Conservation (phyloP, 2,797 vertebrate genomes). For the Hypotaenidia philippensis region DNA sequence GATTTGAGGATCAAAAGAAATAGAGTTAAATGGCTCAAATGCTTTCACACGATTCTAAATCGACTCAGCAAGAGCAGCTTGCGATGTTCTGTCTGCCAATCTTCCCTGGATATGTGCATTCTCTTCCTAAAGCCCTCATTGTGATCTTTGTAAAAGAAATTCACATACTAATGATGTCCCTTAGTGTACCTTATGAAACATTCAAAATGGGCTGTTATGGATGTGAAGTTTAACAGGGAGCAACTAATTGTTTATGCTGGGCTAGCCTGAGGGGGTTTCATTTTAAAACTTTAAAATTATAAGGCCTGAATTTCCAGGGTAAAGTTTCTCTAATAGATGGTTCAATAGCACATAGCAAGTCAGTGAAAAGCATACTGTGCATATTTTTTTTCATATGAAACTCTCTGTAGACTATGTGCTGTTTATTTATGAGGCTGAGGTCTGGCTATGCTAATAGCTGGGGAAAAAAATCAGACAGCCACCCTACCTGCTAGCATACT, state of each 20-base stretch:
- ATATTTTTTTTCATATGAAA: constrained; percentile 31
- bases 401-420: constrained; percentile 44
- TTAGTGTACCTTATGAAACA: constrained; percentile 71
- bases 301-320: constrained; percentile 61
- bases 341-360: constrained; percentile 38
- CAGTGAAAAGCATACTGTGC: constrained; percentile 56
- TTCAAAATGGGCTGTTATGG: constrained; percentile 61
- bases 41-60: constrained; percentile 65
- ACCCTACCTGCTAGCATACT: constrained; percentile 58
- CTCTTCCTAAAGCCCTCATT: constrained; percentile 57
- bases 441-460: constrained; percentile 61
- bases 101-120: constrained; percentile 53
- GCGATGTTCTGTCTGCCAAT: constrained; percentile 47
- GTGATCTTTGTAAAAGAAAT: constrained; percentile 70
- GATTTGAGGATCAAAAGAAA: constrained; percentile 69
- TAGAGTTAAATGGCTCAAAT: constrained; percentile 61
- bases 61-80: constrained; percentile 61
- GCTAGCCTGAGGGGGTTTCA: constrained; percentile 64
- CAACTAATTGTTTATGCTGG: constrained; percentile 77
- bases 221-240: constrained; percentile 70
- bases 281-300: constrained; percentile 69
- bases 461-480: constrained; percentile 35
- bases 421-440: constrained; percentile 69
- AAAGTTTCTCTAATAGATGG: constrained; percentile 59
- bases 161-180: constrained; percentile 74